A percentile compares a stretch with the other conserved stretches of the same genome.
Evolutionary conservation across 2,888 invertebrate species (phyloP).

Genomic region (Willowsia nigromaculata): DNA sequence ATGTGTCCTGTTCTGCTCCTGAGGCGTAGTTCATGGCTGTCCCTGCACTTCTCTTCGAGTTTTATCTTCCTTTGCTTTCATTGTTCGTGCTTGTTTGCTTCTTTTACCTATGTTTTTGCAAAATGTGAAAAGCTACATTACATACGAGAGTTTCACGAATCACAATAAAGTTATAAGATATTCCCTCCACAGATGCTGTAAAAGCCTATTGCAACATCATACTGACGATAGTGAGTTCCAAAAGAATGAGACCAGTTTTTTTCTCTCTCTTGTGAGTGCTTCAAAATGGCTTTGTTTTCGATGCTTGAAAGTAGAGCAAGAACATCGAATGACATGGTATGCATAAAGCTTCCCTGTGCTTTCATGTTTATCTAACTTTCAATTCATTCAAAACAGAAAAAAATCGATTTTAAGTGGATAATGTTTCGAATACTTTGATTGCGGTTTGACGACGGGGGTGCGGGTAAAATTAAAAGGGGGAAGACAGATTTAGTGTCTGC

Average conservation of each 20-base stretch:
- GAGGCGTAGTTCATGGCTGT: neutral
- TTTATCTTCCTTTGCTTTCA: neutral
- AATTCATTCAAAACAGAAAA: neutral
- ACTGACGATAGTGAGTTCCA: neutral
- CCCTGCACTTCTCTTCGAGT: neutral
- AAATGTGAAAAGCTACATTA: neutral
- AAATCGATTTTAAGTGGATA: neutral
- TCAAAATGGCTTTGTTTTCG: constrained; percentile 7
- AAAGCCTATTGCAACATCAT: neutral
- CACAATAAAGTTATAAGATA: neutral
- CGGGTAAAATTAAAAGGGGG: neutral
- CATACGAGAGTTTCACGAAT: neutral
- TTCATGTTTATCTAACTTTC: neutral
- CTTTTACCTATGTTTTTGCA: neutral
- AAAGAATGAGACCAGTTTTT: constrained; percentile 23
- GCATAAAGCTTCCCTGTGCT: neutral
- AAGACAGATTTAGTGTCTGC: neutral
- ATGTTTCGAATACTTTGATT: neutral
- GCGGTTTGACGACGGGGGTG: neutral
- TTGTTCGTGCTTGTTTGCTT: neutral
- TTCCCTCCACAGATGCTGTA: neutral
- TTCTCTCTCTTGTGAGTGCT: neutral
- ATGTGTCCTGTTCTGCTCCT: neutral
- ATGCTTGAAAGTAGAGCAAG: constrained; percentile 8
- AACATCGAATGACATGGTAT: neutral